Evolutionary conservation across 1,140 invertebrate species (phyloP), one percentile per base, ranked within the genome.

Genomic region (Drosophila tristis): DNA sequence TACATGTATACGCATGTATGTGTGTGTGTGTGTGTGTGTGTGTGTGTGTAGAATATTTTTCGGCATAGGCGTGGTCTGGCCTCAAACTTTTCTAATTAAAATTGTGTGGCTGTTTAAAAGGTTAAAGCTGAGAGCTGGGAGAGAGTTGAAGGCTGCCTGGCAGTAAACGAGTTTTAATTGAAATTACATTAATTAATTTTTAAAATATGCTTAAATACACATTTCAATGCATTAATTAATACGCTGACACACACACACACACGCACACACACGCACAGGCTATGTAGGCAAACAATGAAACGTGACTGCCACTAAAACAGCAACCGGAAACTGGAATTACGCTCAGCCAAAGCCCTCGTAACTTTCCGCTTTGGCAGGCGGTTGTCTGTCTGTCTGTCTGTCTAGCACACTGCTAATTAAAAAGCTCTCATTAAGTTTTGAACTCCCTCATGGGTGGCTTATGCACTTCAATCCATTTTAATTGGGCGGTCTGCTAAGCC

Each of bases 61-160:
- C 15, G 35, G 53, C 23, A 26, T 9, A 3, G n/a, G 59, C n/a
- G 35, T 16, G 51, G 50, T 53, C 57, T 31, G 49, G 49, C 70
- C 50, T 44, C 62, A 76, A 86, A 87, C 71, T 87, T 87, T 87
- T 87, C 84, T 87, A 87, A 87, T 87, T 87, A 87, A 87, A 87
- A 87, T 82, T 64, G 72, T 79, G 79, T 71, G 73, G 76, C 65
- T 60, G 47, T 51, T 64, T 78, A 55, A 39, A 49, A 65, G 79
- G 65, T 58, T 70, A 57, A 74, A 58, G 44, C 42, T 39, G 15
- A 23, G 50, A 61, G 16, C 23, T 13, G 15, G 35, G 15, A 23
- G 29, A 26, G 39, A 49, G 8, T 31, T 31, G 51, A 43, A 7
- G 23, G 26, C n/a, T 43, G 59, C 5, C 13, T 29, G 35, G 39